A percentile compares a stretch with the other conserved stretches of the same genome.
Evolutionary conservation across 2,113 vertebrate species (phyloP).

Genomic region (Bettongia penicillata): DNA sequence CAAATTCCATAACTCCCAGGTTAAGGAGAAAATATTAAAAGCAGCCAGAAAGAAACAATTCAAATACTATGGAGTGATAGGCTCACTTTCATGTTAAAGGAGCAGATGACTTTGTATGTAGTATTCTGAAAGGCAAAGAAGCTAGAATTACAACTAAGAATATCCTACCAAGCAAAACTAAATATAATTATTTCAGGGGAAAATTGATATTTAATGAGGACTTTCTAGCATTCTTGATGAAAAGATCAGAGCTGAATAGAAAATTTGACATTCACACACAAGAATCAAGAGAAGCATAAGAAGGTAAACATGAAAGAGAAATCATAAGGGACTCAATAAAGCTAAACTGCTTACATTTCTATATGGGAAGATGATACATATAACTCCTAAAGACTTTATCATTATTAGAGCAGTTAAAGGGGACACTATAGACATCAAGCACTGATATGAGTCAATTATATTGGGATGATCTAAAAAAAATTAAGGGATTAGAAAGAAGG

Average conservation of each 20-base stretch:
- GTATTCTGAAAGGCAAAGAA: background rate
- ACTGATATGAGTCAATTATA: background rate
- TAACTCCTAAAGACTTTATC: background rate
- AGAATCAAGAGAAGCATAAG: background rate
- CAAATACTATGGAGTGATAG: background rate
- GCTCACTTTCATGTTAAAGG: background rate
- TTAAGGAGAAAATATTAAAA: background rate
- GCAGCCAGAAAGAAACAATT: background rate
- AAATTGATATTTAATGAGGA: background rate
- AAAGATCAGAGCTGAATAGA: background rate
- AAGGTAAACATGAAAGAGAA: background rate
- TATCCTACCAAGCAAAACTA: background rate
- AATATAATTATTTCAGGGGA: background rate
- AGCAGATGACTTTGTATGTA: background rate
- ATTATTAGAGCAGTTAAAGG: background rate
- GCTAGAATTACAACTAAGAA: background rate
- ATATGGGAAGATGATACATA: background rate
- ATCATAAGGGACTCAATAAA: background rate
- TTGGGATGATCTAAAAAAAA: too few species aligned
- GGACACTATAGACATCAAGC: background rate
- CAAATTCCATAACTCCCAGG: background rate
- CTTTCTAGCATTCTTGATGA: background rate
- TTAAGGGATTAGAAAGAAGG: too few species aligned
- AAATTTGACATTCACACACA: background rate
- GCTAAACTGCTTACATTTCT: background rate